Conservation (phyloP, 2,888 invertebrate genomes). For the Alviniconcha strummeri region DNA sequence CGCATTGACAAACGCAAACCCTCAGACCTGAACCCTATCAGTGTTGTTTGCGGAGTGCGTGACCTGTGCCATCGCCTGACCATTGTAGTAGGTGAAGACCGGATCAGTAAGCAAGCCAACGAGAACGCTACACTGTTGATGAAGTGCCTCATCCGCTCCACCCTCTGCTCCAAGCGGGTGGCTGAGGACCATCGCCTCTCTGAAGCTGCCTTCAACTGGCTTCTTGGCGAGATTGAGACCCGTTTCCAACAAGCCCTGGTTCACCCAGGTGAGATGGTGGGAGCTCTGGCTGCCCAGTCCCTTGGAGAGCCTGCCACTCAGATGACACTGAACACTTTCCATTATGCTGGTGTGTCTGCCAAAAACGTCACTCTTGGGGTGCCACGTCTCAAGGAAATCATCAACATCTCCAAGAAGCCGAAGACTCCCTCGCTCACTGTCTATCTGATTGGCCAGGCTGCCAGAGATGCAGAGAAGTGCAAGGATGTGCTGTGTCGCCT, state of each 20-base stretch:
- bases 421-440: slow-evolving; percentile 99
- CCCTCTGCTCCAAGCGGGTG: slow-evolving; percentile 95
- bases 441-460: slow-evolving; percentile 97
- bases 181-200: slow-evolving; percentile 96
- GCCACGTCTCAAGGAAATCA: slow-evolving; percentile 92
- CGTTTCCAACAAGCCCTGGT: slow-evolving; percentile 96
- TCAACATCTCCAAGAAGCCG: slow-evolving; percentile 98
- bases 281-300: slow-evolving; percentile 98
- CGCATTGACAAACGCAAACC: slow-evolving; percentile 95
- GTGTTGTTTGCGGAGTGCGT: slow-evolving; percentile 93
- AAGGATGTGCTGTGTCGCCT: slow-evolving; percentile 98
- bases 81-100: slow-evolving; percentile 85
- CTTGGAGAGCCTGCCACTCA: slow-evolving; percentile 99
- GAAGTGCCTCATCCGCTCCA: slow-evolving; percentile 91
- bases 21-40: slow-evolving; percentile 94
- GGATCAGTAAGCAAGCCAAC: slow-evolving; percentile 96
- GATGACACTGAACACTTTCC: slow-evolving; percentile 95
- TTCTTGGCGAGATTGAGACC: slow-evolving; percentile 99
- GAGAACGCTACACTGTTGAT: slow-evolving; percentile 98
- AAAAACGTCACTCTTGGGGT: slow-evolving; percentile 99
- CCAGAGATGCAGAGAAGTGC: slow-evolving; percentile 98
- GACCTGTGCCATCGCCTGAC: slow-evolving; percentile 85
- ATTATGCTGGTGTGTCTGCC: slow-evolving; percentile 99
- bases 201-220: slow-evolving; percentile 98
- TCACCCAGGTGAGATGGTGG: slow-evolving; percentile 98